Evolutionary conservation across 2,888 invertebrate genomes (phyloP).

Genomic region (Liodrosophila aerea): DNA sequence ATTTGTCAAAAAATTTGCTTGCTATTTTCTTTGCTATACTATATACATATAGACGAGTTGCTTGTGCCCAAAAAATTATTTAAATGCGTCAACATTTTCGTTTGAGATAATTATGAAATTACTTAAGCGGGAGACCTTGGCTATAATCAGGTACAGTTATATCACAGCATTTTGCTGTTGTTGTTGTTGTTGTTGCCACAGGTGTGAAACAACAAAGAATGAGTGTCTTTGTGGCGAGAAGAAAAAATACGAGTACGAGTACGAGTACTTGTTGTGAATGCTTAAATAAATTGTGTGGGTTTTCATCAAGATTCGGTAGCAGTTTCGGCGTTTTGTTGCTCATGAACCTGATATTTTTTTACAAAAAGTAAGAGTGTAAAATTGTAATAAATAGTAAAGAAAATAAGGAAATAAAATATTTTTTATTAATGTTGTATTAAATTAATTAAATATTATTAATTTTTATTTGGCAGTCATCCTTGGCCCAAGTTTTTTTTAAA

Average conservation of each 20-base stretch:
- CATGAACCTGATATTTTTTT: too few relatives aligned
- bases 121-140: conserved; percentile 48
- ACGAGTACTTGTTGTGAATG: too few relatives aligned
- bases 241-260: too few relatives aligned
- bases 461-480: too few relatives aligned
- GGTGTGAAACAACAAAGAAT: conserved; percentile 2
- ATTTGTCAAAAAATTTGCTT: conserved; percentile 59
- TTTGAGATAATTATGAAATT: conserved; percentile 53
- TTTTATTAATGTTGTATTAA: too few relatives aligned
- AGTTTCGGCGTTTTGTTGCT: neutral
- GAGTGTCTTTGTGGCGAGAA: neutral
- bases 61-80: conserved; percentile 54
- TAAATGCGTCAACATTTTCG: conserved; percentile 57
- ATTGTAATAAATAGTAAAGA: neutral
- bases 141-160: conserved; percentile 27
- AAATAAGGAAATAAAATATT: too few relatives aligned
- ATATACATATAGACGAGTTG: too few relatives aligned
- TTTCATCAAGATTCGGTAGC: neutral
- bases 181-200: conserved; percentile 5
- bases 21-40: conserved; percentile 12
- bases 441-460: too few relatives aligned
- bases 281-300: too few relatives aligned
- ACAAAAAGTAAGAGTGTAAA: too few relatives aligned
- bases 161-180: conserved; percentile 12
- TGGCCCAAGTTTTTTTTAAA: too few relatives aligned